phyloP scores from a whole-genome alignment of 2,888 invertebrate genomes.

The Bedellia somnulentella region DNA sequence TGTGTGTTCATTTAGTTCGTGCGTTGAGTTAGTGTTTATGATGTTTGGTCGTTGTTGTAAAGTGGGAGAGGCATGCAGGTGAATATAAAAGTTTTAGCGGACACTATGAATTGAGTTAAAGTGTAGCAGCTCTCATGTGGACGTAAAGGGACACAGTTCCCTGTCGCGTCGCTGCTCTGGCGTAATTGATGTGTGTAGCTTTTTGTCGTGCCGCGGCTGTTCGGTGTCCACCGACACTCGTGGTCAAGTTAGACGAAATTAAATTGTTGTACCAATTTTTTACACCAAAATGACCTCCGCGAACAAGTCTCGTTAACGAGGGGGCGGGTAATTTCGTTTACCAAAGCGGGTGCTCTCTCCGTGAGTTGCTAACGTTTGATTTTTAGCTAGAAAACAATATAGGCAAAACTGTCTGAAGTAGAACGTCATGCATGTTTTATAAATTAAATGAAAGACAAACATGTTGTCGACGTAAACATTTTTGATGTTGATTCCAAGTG shows the following conservation, averaged over 20 bases:
- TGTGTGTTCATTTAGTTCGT: constrained; percentile 24
- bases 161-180: constrained; percentile 18
- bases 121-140: constrained; percentile 20
- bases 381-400: too few species aligned
- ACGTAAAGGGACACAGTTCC: constrained; percentile 24
- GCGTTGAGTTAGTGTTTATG: constrained; percentile 13
- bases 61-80: constrained; percentile 15
- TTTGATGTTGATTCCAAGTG: too few species aligned
- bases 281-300: constrained; percentile 36
- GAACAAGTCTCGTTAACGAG: constrained; percentile 31
- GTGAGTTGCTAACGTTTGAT: too few species aligned
- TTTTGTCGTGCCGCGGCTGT: constrained; percentile 33
- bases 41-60: constrained; percentile 2
- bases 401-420: too few species aligned
- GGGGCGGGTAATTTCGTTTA: constrained; percentile 33
- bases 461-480: too few species aligned
- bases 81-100: constrained; percentile 30
- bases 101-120: constrained; percentile 48
- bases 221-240: constrained; percentile 32
- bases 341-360: constrained; percentile 15
- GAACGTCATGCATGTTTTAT: too few species aligned
- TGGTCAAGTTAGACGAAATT: constrained; percentile 52
- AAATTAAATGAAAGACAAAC: too few species aligned
- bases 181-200: constrained; percentile 54
- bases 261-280: constrained; percentile 42